Percentiles rank a stretch among this genome's conserved stretches.
phyloP scores from a whole-genome alignment of 1,140 invertebrate species.

The Brachionus rotundiformis region DNA sequence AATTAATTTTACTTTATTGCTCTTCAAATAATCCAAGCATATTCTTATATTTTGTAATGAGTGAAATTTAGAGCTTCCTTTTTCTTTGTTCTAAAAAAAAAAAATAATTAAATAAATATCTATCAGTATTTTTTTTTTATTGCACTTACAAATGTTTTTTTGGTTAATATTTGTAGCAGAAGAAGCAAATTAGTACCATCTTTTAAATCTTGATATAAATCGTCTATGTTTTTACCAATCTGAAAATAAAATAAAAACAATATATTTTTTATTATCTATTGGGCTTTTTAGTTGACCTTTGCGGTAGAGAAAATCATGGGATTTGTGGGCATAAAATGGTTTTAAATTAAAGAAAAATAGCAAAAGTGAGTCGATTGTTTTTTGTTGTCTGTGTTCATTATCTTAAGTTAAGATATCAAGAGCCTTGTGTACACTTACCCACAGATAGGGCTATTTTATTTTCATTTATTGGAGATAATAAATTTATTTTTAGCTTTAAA shows the following conservation, averaged over 20 bases:
- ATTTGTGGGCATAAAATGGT: not conserved
- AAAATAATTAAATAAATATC: not conserved
- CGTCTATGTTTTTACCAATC: constrained; percentile 8
- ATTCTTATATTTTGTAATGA: constrained; percentile 37
- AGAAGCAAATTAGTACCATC: constrained; percentile 4
- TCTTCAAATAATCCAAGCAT: constrained; percentile 37
- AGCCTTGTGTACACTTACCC: constrained; percentile 15
- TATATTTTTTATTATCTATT: not conserved
- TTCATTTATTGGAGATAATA: not conserved
- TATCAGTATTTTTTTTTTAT: not conserved
- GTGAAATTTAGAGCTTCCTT: constrained; percentile 48
- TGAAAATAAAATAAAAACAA: not conserved
- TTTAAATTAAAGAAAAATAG: constrained; percentile 8
- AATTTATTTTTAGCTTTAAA: too few species aligned
- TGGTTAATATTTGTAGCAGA: constrained; percentile 25
- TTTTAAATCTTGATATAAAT: constrained; percentile 40
- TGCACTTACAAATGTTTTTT: constrained; percentile 47
- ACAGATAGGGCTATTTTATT: not conserved
- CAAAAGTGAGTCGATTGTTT: not conserved
- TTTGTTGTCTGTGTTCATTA: too few species aligned
- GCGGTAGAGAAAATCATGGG: not conserved
- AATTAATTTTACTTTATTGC: constrained; percentile 5
- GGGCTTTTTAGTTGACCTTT: not conserved
- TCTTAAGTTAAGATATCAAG: not conserved
- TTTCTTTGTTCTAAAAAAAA: constrained; percentile 12